These are phyloP conservation scores for Sarcophaga variegata DNA, from an alignment of 2,888 invertebrate species.

Conservation along the genomic window DNA sequence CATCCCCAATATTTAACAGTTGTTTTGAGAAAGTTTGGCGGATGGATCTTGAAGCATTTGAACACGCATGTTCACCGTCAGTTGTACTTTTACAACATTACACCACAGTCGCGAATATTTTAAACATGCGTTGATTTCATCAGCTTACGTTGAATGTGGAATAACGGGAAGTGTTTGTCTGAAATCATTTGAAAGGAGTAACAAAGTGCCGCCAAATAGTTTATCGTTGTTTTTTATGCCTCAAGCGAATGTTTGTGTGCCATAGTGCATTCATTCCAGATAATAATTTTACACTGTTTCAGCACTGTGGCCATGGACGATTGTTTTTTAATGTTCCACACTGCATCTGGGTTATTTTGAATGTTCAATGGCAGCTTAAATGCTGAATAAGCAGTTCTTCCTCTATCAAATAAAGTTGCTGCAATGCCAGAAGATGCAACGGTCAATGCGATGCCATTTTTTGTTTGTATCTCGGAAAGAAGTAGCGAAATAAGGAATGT, in stretches of 20 bases:
- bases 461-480: background rate
- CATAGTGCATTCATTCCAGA: conserved; percentile 50
- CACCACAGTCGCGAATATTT: background rate
- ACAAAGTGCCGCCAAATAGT: conserved; percentile 75
- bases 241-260: conserved; percentile 24
- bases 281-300: conserved; percentile 16
- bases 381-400: conserved; percentile 5
- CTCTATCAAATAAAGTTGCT: conserved; percentile 19
- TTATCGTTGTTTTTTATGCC: conserved; percentile 69
- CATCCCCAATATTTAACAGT: background rate
- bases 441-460: conserved; percentile 38
- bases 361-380: conserved; percentile 70
- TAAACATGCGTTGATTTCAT: conserved; percentile 23
- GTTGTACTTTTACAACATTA: background rate
- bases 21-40: background rate
- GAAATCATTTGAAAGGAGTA: conserved; percentile 71
- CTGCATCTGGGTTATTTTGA: conserved; percentile 71
- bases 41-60: background rate
- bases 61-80: background rate
- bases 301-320: background rate
- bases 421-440: conserved; percentile 21
- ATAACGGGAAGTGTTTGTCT: conserved; percentile 63
- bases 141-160: conserved; percentile 62
- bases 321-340: conserved; percentile 68
- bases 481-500: too few relatives aligned